These are phyloP conservation scores for Piprites chloris DNA, from an alignment of 2,113 vertebrate genomes.

Conservation along the genomic window DNA sequence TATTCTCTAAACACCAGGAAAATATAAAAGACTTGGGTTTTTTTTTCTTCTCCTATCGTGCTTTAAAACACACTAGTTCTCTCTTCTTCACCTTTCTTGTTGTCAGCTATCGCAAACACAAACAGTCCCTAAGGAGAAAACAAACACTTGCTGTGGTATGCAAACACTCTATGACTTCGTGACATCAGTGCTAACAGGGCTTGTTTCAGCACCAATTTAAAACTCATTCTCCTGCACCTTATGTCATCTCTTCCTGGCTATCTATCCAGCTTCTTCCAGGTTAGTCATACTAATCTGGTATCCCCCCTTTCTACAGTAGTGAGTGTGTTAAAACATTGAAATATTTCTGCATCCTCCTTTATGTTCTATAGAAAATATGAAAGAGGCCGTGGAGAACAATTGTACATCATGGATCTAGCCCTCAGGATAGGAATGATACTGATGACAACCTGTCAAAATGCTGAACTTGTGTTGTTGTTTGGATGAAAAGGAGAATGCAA, in stretches of 20 bases:
- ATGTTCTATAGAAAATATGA: background rate
- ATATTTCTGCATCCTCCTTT: background rate
- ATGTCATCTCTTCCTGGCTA: background rate
- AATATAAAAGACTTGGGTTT: background rate
- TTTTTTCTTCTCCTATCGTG: background rate
- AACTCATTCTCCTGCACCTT: background rate
- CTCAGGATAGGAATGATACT: conserved; percentile 32
- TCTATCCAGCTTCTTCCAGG: background rate
- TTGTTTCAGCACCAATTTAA: conserved; percentile 22
- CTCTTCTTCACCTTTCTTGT: conserved; percentile 32
- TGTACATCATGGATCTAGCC: background rate
- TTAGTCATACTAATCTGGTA: conserved; percentile 3
- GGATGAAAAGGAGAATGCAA: conserved; percentile 54
- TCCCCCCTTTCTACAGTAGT: background rate
- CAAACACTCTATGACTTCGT: conserved; percentile 10
- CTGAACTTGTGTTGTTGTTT: background rate
- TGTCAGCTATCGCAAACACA: conserved; percentile 32
- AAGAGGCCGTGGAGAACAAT: conserved; percentile 11
- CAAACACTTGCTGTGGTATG: conserved; percentile 36
- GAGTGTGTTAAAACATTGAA: background rate
- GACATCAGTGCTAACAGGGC: background rate
- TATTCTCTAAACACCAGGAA: background rate
- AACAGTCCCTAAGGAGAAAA: conserved; percentile 41
- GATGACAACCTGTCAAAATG: conserved; percentile 37
- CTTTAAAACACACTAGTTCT: background rate